Percentiles rank a stretch among this genome's conserved stretches.
Conservation (phyloP, 2,888 invertebrate genomes). For the Megaustenia siamemsis region DNA sequence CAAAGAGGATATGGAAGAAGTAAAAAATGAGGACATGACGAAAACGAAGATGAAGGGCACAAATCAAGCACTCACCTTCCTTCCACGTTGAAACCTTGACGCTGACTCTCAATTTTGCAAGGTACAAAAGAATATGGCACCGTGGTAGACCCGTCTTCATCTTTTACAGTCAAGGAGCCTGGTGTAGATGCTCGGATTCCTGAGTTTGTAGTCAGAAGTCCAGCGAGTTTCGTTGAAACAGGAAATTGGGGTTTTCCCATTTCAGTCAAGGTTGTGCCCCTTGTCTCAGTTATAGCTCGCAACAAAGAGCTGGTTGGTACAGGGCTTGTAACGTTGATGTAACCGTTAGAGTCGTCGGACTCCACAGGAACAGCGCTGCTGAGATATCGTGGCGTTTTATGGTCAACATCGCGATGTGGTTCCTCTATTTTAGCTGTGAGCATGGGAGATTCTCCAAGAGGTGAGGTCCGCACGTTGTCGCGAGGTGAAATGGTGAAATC, state of each 20-base stretch:
- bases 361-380: constrained; percentile 6
- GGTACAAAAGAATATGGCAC: constrained; percentile 22
- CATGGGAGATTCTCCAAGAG: constrained; percentile 9
- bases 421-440: constrained; percentile 4
- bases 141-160: constrained; percentile 19
- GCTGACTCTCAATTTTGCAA: constrained; percentile 19
- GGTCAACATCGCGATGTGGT: background rate
- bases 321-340: constrained; percentile 36
- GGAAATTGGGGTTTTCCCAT: background rate
- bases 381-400: background rate
- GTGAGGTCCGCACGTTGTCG: background rate
- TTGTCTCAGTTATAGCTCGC: background rate
- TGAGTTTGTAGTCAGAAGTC: constrained; percentile 33
- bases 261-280: background rate
- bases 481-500: background rate
- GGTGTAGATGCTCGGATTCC: background rate
- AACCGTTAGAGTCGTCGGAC: constrained; percentile 33
- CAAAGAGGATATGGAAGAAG: too few relatives aligned
- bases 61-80: constrained; percentile 28
- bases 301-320: constrained; percentile 11
- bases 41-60: too few relatives aligned
- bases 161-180: constrained; percentile 12
- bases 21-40: too few relatives aligned
- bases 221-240: constrained; percentile 27
- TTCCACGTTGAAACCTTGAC: background rate